Percentiles rank a stretch among this genome's conserved stretches.
phyloP scores from a whole-genome alignment of 2,888 invertebrate species.

The Cataglyphis altisquamis region DNA sequence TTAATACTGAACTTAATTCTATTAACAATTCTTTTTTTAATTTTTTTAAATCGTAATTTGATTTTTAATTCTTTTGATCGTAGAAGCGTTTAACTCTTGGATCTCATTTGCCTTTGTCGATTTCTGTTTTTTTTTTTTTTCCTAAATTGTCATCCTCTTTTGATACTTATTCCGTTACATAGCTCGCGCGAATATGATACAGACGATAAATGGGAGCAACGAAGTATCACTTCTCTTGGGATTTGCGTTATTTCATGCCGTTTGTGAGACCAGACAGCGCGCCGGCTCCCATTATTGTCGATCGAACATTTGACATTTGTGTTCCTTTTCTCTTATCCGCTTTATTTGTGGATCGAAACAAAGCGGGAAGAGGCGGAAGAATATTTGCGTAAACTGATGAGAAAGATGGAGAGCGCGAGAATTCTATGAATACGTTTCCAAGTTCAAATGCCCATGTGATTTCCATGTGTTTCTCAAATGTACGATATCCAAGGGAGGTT shows the following conservation, averaged over 20 bases:
- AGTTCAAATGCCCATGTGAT: slow-evolving; percentile 78
- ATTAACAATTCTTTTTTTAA: neutral
- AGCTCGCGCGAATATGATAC: slow-evolving; percentile 53
- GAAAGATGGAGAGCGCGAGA: slow-evolving; percentile 47
- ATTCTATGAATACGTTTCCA: slow-evolving; percentile 80
- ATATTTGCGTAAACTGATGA: slow-evolving; percentile 47
- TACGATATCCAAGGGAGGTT: neutral
- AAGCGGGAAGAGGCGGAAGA: slow-evolving; percentile 36
- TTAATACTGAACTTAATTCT: neutral
- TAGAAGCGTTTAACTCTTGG: neutral
- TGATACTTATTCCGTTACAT: slow-evolving; percentile 9
- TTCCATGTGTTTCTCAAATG: slow-evolving; percentile 74
- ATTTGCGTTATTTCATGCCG: slow-evolving; percentile 77
- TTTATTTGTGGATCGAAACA: slow-evolving; percentile 52
- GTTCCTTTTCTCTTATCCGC: slow-evolving; percentile 53
- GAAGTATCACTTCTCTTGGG: slow-evolving; percentile 67
- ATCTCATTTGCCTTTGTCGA: neutral
- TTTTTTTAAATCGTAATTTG: neutral
- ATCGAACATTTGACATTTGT: slow-evolving; percentile 51
- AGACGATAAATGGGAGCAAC: slow-evolving; percentile 58
- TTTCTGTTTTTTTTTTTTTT: neutral
- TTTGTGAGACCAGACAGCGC: slow-evolving; percentile 68
- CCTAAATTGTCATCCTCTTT: slow-evolving; percentile 12
- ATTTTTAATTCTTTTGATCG: neutral
- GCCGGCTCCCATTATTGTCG: slow-evolving; percentile 20